phyloP scores from a whole-genome alignment of 2,888 invertebrate species.

The Lymantria dispar region DNA sequence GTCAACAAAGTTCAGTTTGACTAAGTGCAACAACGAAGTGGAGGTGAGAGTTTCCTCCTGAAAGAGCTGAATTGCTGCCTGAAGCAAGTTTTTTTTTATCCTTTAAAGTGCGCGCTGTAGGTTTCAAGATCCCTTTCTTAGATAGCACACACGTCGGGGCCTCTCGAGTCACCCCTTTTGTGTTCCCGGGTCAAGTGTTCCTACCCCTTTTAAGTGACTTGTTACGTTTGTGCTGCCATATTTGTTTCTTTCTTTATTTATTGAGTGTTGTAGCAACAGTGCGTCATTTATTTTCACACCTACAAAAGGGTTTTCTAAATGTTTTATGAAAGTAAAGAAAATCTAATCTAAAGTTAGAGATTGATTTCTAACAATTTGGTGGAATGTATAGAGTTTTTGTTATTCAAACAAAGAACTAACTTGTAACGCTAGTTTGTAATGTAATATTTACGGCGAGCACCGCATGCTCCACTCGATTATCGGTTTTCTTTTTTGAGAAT shows the following conservation, averaged over 20 bases:
- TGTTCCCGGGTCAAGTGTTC: constrained; percentile 39
- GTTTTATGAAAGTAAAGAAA: too few relatives aligned
- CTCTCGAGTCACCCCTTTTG: constrained; percentile 22
- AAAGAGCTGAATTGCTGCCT: constrained; percentile 1
- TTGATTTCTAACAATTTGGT: too few relatives aligned
- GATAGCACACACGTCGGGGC: constrained; percentile 18
- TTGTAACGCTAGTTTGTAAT: too few relatives aligned
- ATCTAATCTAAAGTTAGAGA: too few relatives aligned
- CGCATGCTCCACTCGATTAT: too few relatives aligned
- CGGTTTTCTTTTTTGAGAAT: too few relatives aligned
- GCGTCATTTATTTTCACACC: background rate
- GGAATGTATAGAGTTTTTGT: too few relatives aligned
- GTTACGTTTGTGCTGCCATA: constrained; percentile 19
- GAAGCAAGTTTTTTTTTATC: constrained; percentile 4
- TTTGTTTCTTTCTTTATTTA: background rate
- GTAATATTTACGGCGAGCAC: too few relatives aligned
- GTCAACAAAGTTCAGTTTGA: constrained; percentile 6
- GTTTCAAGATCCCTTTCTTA: constrained; percentile 18
- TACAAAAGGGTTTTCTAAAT: too few relatives aligned
- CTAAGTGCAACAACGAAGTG: constrained; percentile 14
- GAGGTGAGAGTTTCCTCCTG: constrained; percentile 5
- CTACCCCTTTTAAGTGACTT: constrained; percentile 40
- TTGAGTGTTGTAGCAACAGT: too few relatives aligned
- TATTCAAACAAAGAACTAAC: too few relatives aligned
- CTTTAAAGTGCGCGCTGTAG: constrained; percentile 1